A percentile compares a stretch with the other conserved stretches of the same genome.
These are phyloP conservation scores for Labeo calbasu DNA, from an alignment of 2,797 vertebrate species.

Conservation along the genomic window DNA sequence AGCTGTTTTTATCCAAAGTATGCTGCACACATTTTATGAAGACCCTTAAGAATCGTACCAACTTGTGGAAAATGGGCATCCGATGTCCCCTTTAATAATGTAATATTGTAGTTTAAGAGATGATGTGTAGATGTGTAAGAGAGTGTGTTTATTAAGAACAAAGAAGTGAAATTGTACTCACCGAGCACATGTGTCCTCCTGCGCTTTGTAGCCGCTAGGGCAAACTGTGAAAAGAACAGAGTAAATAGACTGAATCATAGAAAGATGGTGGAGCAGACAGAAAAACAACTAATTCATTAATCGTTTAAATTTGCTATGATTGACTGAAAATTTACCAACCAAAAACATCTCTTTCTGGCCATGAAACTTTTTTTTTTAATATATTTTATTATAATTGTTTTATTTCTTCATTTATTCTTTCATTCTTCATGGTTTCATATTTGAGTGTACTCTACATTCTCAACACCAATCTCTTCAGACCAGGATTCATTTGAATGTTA, in stretches of 20 bases:
- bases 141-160: neutral
- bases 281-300: too few relatives aligned
- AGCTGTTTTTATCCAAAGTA: too few relatives aligned
- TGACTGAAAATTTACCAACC: neutral
- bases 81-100: neutral
- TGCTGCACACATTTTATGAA: too few relatives aligned
- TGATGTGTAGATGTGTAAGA: neutral
- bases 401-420: too few relatives aligned
- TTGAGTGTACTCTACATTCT: neutral
- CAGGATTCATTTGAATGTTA: neutral
- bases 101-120: neutral
- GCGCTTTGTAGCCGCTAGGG: slow-evolving; percentile 69
- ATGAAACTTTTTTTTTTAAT: neutral
- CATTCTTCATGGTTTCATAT: neutral
- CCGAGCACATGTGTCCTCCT: slow-evolving; percentile 54
- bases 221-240: slow-evolving; percentile 69
- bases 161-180: slow-evolving; percentile 66
- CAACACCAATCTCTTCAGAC: neutral
- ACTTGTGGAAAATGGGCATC: too few relatives aligned
- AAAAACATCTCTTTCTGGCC: neutral
- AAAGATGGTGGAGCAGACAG: too few relatives aligned
- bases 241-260: neutral
- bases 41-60: too few relatives aligned
- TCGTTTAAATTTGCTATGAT: neutral
- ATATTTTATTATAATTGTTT: too few relatives aligned